phyloP scores from a whole-genome alignment of 37 sponge, comb jelly and placozoan species.

The Hormiphora californensis region DNA sequence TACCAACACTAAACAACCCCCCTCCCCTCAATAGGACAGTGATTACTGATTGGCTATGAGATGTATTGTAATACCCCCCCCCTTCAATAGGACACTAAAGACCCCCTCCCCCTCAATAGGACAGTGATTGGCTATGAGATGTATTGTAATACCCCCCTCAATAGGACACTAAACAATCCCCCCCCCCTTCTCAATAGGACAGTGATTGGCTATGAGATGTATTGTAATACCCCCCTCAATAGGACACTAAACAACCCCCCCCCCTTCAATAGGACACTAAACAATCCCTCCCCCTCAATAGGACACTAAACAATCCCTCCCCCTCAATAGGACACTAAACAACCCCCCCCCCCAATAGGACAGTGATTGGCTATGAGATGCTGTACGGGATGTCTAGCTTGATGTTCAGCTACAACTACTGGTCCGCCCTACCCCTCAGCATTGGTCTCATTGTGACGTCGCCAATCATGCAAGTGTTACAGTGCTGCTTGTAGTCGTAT shows the following conservation, averaged over 20 bases:
- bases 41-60: too few relatives aligned
- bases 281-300: too few relatives aligned
- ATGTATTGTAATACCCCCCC: not conserved
- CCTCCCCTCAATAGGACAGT: too few relatives aligned
- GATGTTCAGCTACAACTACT: constrained; percentile 11
- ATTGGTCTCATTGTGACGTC: not conserved
- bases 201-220: not conserved
- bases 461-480: constrained; percentile 29
- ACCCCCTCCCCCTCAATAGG: not conserved
- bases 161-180: not conserved
- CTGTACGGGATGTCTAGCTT: constrained; percentile 5
- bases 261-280: too few relatives aligned
- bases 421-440: not conserved
- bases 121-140: not conserved
- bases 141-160: not conserved
- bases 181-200: too few relatives aligned
- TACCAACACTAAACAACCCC: too few relatives aligned
- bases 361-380: not conserved
- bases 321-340: not conserved
- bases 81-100: not conserved
- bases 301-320: not conserved
- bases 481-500: too few relatives aligned
- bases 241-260: too few relatives aligned
- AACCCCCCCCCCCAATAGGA: not conserved
- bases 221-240: too few relatives aligned